Conservation (phyloP, 2,797 vertebrate species). For the Coccyzus lansbergi region DNA sequence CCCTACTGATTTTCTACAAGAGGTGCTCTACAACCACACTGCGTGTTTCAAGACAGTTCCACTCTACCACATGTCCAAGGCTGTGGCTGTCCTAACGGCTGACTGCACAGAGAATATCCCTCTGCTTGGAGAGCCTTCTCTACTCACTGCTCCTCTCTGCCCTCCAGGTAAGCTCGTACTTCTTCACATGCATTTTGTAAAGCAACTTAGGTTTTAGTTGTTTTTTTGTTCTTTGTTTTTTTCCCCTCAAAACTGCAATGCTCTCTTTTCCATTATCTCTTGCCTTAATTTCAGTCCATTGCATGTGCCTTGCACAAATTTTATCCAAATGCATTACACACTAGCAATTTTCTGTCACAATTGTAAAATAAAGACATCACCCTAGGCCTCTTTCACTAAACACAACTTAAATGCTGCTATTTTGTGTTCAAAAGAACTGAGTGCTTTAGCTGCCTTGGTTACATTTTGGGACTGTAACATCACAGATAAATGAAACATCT, state of each 20-base stretch:
- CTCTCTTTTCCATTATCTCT: neutral
- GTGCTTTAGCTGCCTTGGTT: neutral
- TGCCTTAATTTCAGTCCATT: neutral
- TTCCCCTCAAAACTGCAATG: neutral
- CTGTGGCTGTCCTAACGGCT: neutral
- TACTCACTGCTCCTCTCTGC: neutral
- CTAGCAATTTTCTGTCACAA: neutral
- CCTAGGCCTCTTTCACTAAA: neutral
- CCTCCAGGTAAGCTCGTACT: too few relatives aligned
- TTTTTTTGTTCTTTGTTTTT: too few relatives aligned
- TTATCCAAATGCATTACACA: neutral
- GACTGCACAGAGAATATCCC: neutral
- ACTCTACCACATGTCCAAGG: neutral
- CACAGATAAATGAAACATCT: conserved; percentile 55
- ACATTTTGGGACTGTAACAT: conserved; percentile 4
- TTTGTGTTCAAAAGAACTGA: neutral
- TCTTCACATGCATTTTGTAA: neutral
- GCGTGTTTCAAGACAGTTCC: neutral
- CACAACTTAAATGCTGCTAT: neutral
- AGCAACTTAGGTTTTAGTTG: neutral
- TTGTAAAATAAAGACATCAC: neutral
- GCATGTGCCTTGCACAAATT: neutral
- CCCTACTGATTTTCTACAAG: neutral
- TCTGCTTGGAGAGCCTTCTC: neutral
- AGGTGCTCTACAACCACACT: neutral